Base-by-base conservation (phyloP, 2,888 invertebrate genomes). In the Cosmorhoe ocellata region DNA sequence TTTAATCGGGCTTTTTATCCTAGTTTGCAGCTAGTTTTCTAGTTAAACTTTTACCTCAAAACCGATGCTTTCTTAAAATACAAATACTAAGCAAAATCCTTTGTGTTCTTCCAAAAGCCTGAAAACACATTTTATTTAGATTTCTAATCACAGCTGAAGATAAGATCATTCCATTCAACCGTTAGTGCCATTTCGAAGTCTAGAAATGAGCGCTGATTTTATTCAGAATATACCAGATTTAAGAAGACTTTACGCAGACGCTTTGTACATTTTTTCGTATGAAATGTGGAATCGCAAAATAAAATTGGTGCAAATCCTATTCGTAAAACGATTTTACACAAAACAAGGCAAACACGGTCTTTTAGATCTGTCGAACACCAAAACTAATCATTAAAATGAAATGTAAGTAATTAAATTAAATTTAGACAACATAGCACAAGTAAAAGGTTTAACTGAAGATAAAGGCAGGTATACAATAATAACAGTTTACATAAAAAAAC, bases 131-230 rank as follows among this genome's bases (percentile, higher is more conserved):
- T 18, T 18, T 18, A 18, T 4, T 2, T 18, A 12, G 34, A 38
- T 28, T 33, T 50, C 27, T 40, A 36, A 48, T 42, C 36, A 37
- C 36, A 31, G 38, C 30, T 26, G 10, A 10, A 39, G 24, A 30
- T 38, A 41, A 38, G 30, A 46, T 30, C 26, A 11, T 27, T 26
- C 28, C 28, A 30, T 10, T 43, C 31, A n/a, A 45, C 41, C 45
- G 41, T 45, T 45, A 54, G 44, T 37, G 26, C 30, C 39, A 45
- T 49, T 28, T 32, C 14, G 14, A 22, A 40, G 38, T 43, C 41
- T 53, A 24, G 37, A 45, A 47, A 44, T 48, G 38, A 41, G 40
- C 45, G 41, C 24, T 14, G 33, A 36, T 52, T 37, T 34, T 53
- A 34, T 53, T 41, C 41, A 43, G 40, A 43, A 48, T 34, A 33